Base-by-base conservation (phyloP, 1,140 invertebrate genomes). In the Caenorhabditis remanei region DNA sequence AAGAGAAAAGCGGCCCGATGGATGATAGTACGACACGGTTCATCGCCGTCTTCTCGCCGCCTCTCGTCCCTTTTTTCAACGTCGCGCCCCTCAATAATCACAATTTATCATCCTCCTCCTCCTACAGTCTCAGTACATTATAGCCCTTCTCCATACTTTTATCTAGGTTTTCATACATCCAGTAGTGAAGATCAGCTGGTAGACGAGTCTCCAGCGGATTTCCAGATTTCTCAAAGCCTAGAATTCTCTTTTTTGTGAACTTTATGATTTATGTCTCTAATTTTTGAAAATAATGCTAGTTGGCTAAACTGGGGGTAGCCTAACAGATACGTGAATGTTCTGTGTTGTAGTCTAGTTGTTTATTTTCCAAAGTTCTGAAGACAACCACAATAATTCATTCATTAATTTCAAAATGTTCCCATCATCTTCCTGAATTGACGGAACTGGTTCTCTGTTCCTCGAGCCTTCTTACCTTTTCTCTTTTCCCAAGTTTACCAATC, bases 81-180 rank as follows among this genome's bases (percentile, higher is more conserved):
- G 71, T 79, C 71, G 71, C 46, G 71, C 71, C 71, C 71, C 71
- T 79, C 46, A 79, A 79, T 79, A 79, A 79, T 79, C 71, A 79
- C 71, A 50, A 79, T 79, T 79, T 79, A 79, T 79, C 71, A 79
- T 53, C 46, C n/a, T 79, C 46, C 46, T 53, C 50, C 50, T 53
- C 16, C 50, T 79, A 79, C 21, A 50, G 16, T 79, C 19, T 79
- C 71, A 79, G 46, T 79, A 79, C 71, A 50, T 50, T 79, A 41
- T 50, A 79, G 71, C 46, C 71, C 46, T 50, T 40, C n/a, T 79
- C 21, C 21, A 32, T 9, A 65, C 11, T 79, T 79, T 79, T 32
- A 32, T 50, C 71, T 11, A 50, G 46, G 71, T 19, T 79, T 79
- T 19, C 24, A 11, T 32, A 9, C n/a, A 46, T 7, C 41, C 41